Conservation (phyloP, 2,113 vertebrate genomes). For the Bubo bubo region DNA sequence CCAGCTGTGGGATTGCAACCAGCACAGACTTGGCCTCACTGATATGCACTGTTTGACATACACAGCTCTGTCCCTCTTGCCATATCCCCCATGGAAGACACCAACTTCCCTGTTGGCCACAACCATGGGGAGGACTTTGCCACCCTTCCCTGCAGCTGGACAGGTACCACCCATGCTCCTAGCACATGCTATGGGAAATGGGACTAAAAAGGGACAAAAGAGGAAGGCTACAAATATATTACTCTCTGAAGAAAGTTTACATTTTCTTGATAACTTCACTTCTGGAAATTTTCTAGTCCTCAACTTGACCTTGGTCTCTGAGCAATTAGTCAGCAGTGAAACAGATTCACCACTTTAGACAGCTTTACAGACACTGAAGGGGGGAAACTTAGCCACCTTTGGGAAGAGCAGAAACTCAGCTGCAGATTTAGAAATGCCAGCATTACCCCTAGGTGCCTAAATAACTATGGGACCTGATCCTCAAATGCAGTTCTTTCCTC, state of each 20-base stretch:
- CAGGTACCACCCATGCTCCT: background rate
- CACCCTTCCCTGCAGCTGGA: background rate
- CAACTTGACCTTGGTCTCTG: background rate
- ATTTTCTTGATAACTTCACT: background rate
- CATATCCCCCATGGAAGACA: accelerated
- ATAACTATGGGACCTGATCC: background rate
- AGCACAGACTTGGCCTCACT: background rate
- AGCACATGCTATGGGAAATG: background rate
- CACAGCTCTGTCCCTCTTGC: background rate
- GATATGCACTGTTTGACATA: background rate
- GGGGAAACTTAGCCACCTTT: background rate
- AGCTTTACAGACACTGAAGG: background rate
- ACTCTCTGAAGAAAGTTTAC: background rate
- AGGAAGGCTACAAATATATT: background rate
- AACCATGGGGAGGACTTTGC: accelerated
- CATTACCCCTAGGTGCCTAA: background rate
- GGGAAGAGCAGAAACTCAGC: background rate
- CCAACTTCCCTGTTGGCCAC: background rate
- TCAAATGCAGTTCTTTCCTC: background rate
- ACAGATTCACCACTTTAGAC: background rate
- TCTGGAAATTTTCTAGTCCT: background rate
- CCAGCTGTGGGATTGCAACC: background rate
- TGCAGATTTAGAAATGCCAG: conserved; percentile 9
- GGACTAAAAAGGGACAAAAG: background rate
- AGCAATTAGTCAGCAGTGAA: background rate